Evolutionary conservation across 2,888 invertebrate species (phyloP).

Genomic region (Operophtera brumata): DNA sequence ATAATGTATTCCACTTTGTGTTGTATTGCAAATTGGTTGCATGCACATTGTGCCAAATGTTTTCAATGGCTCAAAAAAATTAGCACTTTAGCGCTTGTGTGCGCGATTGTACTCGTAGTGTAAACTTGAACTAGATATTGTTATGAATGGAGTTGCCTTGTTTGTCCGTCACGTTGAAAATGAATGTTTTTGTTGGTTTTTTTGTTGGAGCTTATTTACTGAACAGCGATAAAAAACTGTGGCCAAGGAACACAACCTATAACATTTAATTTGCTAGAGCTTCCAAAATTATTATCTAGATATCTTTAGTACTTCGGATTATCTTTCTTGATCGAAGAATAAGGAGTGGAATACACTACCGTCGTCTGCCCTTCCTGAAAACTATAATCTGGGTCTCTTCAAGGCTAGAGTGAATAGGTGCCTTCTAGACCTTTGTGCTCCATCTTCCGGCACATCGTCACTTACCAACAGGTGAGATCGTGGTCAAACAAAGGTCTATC

Average conservation of each 20-base stretch:
- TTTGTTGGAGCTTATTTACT: background rate
- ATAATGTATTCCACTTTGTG: slow-evolving; percentile 21
- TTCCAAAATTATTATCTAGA: no score
- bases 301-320: no score
- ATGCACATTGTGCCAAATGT: slow-evolving; percentile 48
- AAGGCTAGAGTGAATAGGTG: no score
- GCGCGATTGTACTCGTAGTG: slow-evolving; percentile 53
- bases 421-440: no score
- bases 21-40: slow-evolving; percentile 51
- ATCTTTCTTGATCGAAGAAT: no score
- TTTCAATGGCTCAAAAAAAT: slow-evolving; percentile 33
- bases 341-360: no score
- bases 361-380: no score
- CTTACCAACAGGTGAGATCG: no score
- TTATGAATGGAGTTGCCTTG: slow-evolving; percentile 56
- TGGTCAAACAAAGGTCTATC: no score
- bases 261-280: no score
- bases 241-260: background rate
- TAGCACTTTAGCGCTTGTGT: slow-evolving; percentile 43
- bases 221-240: background rate
- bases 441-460: no score
- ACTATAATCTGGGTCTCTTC: no score
- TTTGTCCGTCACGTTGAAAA: slow-evolving; percentile 19
- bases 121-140: slow-evolving; percentile 72
- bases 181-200: slow-evolving; percentile 3